phyloP scores from a whole-genome alignment of 2,797 vertebrate genomes.

The Lutjanus campechanus region DNA sequence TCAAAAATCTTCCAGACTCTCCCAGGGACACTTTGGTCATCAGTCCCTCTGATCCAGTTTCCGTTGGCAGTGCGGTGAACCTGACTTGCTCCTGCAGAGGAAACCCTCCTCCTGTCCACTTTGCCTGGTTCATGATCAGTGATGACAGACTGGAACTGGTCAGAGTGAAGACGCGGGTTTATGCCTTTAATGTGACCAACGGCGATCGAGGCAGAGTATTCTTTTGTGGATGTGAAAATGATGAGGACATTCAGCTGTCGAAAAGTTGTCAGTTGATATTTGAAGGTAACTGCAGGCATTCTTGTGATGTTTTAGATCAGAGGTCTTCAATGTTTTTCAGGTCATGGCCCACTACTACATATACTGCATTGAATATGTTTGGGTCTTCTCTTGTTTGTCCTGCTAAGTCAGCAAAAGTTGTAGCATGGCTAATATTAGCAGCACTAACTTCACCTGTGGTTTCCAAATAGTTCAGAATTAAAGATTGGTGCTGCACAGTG shows the following conservation, averaged over 20 bases:
- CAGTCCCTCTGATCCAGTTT: constrained; percentile 23
- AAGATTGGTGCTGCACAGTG: too few relatives aligned
- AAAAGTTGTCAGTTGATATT: constrained; percentile 4
- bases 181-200: neutral
- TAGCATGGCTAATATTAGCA: too few relatives aligned
- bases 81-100: constrained; percentile 30
- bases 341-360: too few relatives aligned
- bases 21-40: neutral
- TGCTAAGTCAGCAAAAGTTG: too few relatives aligned
- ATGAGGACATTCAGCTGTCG: constrained; percentile 4
- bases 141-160: constrained; percentile 8
- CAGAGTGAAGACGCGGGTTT: neutral
- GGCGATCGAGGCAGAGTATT: constrained; percentile 4
- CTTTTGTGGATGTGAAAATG: constrained; percentile 26
- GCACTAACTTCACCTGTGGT: too few relatives aligned
- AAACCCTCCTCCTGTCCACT: constrained; percentile 2
- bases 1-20: constrained; percentile 13
- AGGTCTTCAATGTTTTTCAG: too few relatives aligned
- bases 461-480: too few relatives aligned
- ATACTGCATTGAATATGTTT: too few relatives aligned
- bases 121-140: constrained; percentile 19
- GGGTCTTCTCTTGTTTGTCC: too few relatives aligned
- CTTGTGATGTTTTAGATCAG: too few relatives aligned
- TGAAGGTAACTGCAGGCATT: constrained; percentile 2
- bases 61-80: constrained; percentile 16